Conservation (phyloP, 2,113 vertebrate species). For the Alexandromys fortis region DNA sequence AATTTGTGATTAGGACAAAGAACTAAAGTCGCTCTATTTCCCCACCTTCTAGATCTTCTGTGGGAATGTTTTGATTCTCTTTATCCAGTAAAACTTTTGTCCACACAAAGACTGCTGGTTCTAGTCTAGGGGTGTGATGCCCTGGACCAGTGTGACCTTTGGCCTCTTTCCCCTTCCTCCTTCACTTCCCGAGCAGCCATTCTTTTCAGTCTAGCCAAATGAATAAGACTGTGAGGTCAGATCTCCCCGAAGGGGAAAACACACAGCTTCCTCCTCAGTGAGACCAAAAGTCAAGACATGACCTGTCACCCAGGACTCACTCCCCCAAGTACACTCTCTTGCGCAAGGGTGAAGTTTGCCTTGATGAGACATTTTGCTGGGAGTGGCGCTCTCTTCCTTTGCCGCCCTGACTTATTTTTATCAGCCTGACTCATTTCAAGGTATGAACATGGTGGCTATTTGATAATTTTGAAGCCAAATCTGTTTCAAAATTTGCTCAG, state of each 20-base stretch:
- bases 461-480: no score
- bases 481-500: no score
- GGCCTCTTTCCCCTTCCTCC: neutral
- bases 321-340: neutral
- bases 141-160: neutral
- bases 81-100: neutral
- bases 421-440: no score
- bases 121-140: neutral
- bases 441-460: no score
- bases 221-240: neutral
- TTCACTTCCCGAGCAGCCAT: neutral
- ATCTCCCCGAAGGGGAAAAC: neutral
- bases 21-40: neutral
- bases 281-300: neutral
- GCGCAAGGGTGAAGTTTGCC: neutral
- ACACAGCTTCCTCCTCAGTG: neutral
- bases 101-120: neutral
- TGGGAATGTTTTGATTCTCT: neutral
- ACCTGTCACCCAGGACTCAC: neutral
- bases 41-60: neutral
- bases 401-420: no score
- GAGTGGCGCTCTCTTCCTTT: no score
- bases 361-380: neutral
- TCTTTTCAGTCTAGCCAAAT: neutral
- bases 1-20: neutral